Conservation (phyloP, 1,140 invertebrate genomes). For the Paracyclopina nana region DNA sequence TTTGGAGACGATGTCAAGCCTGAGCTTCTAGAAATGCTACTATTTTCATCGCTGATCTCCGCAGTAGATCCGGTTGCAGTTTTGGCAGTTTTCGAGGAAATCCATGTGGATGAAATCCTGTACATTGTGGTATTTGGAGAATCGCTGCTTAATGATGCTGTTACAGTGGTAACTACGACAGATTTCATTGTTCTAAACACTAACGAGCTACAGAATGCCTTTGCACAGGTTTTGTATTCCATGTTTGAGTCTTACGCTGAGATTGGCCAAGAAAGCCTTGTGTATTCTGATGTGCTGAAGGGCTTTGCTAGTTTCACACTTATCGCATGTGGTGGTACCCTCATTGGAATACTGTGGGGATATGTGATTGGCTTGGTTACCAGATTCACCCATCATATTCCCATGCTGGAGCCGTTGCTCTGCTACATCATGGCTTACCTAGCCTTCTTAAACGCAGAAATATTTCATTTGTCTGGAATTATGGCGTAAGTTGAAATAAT, state of each 20-base stretch:
- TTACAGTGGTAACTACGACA: conserved; percentile 58
- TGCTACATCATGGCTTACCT: conserved; percentile 37
- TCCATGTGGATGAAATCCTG: conserved; percentile 91
- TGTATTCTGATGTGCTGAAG: conserved; percentile 26
- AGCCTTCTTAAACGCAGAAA: conserved; percentile 35
- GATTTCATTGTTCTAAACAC: too few relatives aligned
- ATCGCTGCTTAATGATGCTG: conserved; percentile 85
- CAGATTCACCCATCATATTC: conserved; percentile 33
- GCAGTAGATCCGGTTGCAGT: conserved; percentile 95
- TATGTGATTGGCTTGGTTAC: conserved; percentile 35
- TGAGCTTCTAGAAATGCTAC: conserved; percentile 61
- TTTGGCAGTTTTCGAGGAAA: conserved; percentile 92
- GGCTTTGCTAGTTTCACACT: conserved; percentile 34
- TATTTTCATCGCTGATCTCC: conserved; percentile 83
- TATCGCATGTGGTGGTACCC: conserved; percentile 31
- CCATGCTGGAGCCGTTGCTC: conserved; percentile 37
- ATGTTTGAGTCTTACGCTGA: conserved; percentile 29
- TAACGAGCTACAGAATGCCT: too few relatives aligned
- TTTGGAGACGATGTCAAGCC: conserved; percentile 51
- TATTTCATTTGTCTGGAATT: conserved; percentile 28
- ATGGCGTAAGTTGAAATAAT: too few relatives aligned
- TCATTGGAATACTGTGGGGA: conserved; percentile 35
- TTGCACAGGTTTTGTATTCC: conserved; percentile 28
- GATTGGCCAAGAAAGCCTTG: conserved; percentile 22
- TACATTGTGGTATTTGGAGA: conserved; percentile 98